phyloP scores from a whole-genome alignment of 2,113 vertebrate genomes.

The Lophotis ruficrista region DNA sequence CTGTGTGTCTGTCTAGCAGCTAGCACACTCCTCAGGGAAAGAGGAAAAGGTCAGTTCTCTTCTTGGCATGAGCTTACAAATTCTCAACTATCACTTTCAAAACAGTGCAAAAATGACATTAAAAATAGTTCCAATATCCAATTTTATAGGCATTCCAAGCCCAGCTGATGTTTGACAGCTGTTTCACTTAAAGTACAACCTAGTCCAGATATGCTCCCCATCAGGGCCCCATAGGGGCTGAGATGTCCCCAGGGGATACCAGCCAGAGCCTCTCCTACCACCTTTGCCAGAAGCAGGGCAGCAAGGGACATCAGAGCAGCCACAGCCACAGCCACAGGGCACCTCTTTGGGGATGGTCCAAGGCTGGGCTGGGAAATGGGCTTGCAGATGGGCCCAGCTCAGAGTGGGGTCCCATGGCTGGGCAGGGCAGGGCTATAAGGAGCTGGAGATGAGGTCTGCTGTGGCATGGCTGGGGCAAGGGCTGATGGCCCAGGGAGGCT shows the following conservation, averaged over 20 bases:
- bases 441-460: fast-evolving
- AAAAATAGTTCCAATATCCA: background rate
- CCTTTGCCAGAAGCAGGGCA: background rate
- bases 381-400: background rate
- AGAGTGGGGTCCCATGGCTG: fast-evolving
- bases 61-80: background rate
- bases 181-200: background rate
- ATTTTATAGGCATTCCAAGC: background rate
- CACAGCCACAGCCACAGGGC: background rate
- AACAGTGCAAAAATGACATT: background rate
- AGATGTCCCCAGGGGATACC: fast-evolving
- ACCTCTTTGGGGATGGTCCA: fast-evolving
- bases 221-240: fast-evolving
- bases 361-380: fast-evolving
- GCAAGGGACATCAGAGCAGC: background rate
- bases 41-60: background rate
- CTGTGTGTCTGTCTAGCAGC: background rate
- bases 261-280: background rate
- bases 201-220: background rate
- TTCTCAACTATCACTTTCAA: background rate
- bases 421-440: background rate
- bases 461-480: fast-evolving
- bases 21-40: background rate
- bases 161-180: background rate
- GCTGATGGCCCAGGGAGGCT: background rate